These are phyloP conservation scores for Amiota communis DNA, from an alignment of 2,888 invertebrate species.

Conservation along the genomic window DNA sequence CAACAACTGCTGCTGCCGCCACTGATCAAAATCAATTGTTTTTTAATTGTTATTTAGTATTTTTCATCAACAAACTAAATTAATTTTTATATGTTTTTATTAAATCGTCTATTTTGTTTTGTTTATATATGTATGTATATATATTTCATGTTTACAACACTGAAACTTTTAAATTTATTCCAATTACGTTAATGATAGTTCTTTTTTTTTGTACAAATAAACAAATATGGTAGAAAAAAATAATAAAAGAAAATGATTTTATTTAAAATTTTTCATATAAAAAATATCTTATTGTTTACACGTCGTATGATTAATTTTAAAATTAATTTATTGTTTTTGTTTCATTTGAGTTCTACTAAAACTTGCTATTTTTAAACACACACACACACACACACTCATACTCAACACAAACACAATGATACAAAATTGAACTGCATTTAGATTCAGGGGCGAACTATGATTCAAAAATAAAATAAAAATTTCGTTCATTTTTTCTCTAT, in stretches of 20 bases:
- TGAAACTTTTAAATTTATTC: too few species aligned
- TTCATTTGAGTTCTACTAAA: too few species aligned
- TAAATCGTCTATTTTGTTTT: too few species aligned
- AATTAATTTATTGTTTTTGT: background rate
- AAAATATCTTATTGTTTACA: constrained; percentile 29
- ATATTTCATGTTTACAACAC: background rate
- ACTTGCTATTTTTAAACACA: constrained; percentile 29
- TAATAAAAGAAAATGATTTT: background rate
- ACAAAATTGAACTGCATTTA: too few species aligned
- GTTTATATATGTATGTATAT: background rate
- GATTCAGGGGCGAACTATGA: background rate
- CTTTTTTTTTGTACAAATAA: background rate
- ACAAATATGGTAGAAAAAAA: background rate
- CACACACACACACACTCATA: background rate
- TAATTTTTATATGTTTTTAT: too few species aligned
- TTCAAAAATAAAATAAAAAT: background rate
- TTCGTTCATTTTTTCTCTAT: constrained; percentile 32
- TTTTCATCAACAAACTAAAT: too few species aligned
- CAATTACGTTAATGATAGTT: too few species aligned
- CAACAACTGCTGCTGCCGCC: too few species aligned
- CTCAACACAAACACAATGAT: background rate
- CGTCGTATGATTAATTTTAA: constrained; percentile 51
- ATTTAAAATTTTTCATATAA: background rate
- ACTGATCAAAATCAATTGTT: too few species aligned
- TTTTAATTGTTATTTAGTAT: too few species aligned